Conservation (phyloP, 2,113 vertebrate genomes). For the Isichthys henryi region DNA sequence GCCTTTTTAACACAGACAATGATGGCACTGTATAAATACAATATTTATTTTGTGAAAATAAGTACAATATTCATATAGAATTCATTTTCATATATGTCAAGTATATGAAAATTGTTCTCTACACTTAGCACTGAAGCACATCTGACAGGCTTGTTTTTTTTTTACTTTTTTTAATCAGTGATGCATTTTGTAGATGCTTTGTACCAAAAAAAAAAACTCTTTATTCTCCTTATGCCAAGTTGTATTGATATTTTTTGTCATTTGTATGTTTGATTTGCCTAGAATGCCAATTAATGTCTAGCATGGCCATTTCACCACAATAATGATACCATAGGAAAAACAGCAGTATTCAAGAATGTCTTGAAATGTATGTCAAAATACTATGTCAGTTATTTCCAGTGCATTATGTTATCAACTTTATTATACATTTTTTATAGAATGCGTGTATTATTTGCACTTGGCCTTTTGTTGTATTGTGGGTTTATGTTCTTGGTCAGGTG, state of each 20-base stretch:
- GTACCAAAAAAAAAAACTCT: conserved; percentile 62
- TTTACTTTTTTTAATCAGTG: conserved; percentile 50
- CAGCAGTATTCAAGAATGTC: conserved; percentile 39
- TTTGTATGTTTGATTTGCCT: not conserved
- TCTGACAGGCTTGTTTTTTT: conserved; percentile 58
- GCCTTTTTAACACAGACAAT: conserved; percentile 57
- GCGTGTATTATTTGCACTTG: conserved; percentile 3
- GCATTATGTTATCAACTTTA: conserved; percentile 62
- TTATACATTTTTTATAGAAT: conserved; percentile 37
- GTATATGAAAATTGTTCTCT: conserved; percentile 51
- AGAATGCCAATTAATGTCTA: not conserved
- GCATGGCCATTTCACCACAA: not conserved
- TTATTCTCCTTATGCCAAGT: conserved; percentile 18
- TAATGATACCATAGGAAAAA: conserved; percentile 1
- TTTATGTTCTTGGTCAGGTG: not conserved
- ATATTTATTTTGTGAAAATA: conserved; percentile 62
- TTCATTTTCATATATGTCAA: conserved; percentile 21
- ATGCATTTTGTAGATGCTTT: conserved; percentile 65
- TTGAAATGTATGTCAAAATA: conserved; percentile 37
- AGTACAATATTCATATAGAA: conserved; percentile 5
- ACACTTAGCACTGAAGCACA: conserved; percentile 38
- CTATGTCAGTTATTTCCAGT: conserved; percentile 53
- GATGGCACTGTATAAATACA: conserved; percentile 54
- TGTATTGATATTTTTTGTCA: conserved; percentile 5
- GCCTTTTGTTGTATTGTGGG: not conserved